These are phyloP conservation scores for Elgaria multicarinata DNA, from an alignment of 2,113 vertebrate genomes.

Conservation along the genomic window DNA sequence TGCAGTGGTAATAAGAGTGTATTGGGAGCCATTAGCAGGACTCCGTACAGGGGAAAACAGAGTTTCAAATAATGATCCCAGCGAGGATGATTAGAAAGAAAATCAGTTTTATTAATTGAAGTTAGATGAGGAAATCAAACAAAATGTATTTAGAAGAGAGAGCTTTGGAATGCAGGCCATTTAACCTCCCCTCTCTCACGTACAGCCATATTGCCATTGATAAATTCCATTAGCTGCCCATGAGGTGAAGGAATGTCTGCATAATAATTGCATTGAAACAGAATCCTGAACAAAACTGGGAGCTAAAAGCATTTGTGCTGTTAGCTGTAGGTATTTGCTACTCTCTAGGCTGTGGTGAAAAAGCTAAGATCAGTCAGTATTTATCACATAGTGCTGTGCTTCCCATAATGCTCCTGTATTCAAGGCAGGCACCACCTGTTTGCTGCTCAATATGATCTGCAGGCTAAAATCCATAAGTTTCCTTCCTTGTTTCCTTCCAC, in stretches of 20 bases:
- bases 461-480: not conserved
- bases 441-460: not conserved
- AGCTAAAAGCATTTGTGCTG: too few relatives aligned
- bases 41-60: not conserved
- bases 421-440: not conserved
- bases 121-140: not conserved
- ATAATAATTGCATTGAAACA: not conserved
- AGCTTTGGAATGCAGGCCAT: not conserved
- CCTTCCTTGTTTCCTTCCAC: not conserved
- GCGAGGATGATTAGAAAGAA: conserved; percentile 14
- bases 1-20: not conserved
- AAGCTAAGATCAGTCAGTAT: not conserved
- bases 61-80: not conserved
- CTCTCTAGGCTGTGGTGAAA: too few relatives aligned
- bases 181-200: not conserved
- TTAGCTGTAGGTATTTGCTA: too few relatives aligned
- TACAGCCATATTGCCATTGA: too few relatives aligned
- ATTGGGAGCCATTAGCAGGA: not conserved
- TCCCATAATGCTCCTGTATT: not conserved
- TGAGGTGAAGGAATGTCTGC: not conserved
- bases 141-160: not conserved
- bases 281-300: not conserved
- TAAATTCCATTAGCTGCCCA: not conserved
- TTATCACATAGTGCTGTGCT: not conserved
- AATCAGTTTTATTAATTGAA: not conserved